Conservation (phyloP, 2,113 vertebrate genomes). For the Mionectes macconnelli region DNA sequence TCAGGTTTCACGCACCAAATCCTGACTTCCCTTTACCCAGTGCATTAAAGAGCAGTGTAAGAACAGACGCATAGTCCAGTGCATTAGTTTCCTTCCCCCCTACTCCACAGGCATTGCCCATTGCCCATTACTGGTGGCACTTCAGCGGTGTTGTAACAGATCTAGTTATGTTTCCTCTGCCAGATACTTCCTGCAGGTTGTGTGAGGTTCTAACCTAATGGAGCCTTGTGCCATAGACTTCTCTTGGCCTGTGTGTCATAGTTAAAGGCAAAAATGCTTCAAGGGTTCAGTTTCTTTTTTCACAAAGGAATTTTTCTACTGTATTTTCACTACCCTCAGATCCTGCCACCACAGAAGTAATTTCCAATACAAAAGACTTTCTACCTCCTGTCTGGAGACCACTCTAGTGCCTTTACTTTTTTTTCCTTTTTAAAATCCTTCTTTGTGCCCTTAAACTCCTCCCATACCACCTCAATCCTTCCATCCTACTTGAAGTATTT, state of each 20-base stretch:
- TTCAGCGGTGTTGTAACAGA: not conserved
- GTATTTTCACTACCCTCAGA: not conserved
- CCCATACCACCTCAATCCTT: not conserved
- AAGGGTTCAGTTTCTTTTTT: not conserved
- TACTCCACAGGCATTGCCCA: not conserved
- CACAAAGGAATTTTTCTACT: not conserved
- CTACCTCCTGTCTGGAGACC: not conserved
- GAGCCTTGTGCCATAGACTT: not conserved
- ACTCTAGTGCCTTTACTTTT: not conserved
- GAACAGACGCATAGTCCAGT: rapidly evolving
- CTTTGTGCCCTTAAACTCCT: not conserved
- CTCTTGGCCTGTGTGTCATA: not conserved
- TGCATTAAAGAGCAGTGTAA: not conserved
- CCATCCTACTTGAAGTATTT: not conserved
- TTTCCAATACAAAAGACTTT: not conserved
- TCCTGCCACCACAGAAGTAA: not conserved
- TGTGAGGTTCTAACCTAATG: not conserved
- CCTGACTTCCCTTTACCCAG: not conserved
- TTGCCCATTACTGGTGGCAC: not conserved
- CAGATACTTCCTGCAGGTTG: not conserved
- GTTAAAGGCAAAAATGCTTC: not conserved
- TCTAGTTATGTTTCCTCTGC: not conserved
- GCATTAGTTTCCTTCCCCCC: not conserved
- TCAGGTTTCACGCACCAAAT: not conserved
- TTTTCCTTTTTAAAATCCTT: not conserved